Base-by-base conservation (phyloP, 2,113 vertebrate species). In the Corynorhinus townsendii region DNA sequence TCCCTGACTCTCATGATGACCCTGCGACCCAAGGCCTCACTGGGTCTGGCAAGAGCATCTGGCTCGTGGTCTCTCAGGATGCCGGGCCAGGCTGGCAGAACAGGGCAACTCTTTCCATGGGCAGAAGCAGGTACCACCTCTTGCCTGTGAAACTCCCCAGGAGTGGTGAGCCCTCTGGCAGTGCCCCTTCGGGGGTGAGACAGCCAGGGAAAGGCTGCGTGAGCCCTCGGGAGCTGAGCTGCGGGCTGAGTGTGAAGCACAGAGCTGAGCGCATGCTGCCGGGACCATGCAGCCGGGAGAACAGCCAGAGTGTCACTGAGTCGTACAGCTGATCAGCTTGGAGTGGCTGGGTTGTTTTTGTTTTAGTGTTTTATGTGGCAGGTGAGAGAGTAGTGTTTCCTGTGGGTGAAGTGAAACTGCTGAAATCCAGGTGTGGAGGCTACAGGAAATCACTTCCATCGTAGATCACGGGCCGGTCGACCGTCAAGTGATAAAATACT, bases 401-500 rank as follows among this genome's bases (percentile, higher is more conserved):
- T 97, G 96, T 96, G 96, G 76, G 11, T 82, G 89, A 91, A 96
- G 87, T 87, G 14, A 93, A 96, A 30, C 38, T 35, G 33, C 20
- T 14, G 49, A 96, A 96, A 95, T 68, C 73, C 75, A 35, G 69
- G 93, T 88, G 90, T 80, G 86, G 95, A 95, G 90, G 88, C 95
- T 99, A 98, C 12, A 98, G 98, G 97, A 98, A 98, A 97, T 99
- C 99, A 1, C 98, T 99, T 96, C 99, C 99, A 47, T 99, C 99
- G 20, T 99, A 99, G 98, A 99, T 98, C 91, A 99, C 98, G 12
- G 99, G 98, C 83, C 98, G 97, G 96, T 99, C 99, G 7, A 99
- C 93, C 17, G 98, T 98, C 98, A 99, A 98, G 89, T 98, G 99
- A 97, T 99, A 99, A 94, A 99, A 98, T 77, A 99, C 99, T 95